These are phyloP conservation scores for Leptinotarsa lineolata DNA, from an alignment of 1,140 invertebrate species.

Conservation along the genomic window DNA sequence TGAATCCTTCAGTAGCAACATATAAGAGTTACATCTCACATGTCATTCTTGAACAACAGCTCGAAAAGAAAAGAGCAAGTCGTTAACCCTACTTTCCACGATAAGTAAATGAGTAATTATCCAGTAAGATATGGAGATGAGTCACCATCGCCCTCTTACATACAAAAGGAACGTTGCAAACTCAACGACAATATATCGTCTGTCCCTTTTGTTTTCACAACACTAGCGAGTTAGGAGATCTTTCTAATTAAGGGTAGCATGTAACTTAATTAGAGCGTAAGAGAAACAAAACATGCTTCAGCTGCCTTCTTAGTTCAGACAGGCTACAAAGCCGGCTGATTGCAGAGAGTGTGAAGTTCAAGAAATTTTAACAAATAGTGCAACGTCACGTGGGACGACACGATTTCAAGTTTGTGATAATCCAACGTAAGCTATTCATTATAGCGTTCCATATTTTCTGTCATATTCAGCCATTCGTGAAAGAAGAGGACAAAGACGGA, in stretches of 20 bases:
- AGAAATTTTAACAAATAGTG: too few species aligned
- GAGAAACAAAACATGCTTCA: neutral
- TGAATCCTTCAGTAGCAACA: too few species aligned
- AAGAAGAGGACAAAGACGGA: too few species aligned
- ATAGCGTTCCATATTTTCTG: too few species aligned
- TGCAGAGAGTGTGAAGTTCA: neutral
- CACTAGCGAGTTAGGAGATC: neutral
- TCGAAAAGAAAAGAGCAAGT: too few species aligned
- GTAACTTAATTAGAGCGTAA: slow-evolving; percentile 1
- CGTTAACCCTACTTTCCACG: too few species aligned
- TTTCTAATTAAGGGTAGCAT: neutral
- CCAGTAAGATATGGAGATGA: neutral
- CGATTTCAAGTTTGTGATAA: too few species aligned
- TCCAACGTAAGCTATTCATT: too few species aligned
- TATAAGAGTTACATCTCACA: too few species aligned
- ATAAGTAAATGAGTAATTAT: neutral
- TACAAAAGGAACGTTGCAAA: neutral
- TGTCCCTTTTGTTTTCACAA: neutral
- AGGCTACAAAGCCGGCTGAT: neutral
- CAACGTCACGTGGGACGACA: too few species aligned
- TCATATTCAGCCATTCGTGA: too few species aligned
- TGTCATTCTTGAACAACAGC: too few species aligned
- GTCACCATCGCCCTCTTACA: neutral
- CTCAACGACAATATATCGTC: neutral
- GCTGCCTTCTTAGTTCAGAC: neutral